Base-by-base conservation (phyloP, 2,888 invertebrate genomes). In the Meandrusa payeni region DNA sequence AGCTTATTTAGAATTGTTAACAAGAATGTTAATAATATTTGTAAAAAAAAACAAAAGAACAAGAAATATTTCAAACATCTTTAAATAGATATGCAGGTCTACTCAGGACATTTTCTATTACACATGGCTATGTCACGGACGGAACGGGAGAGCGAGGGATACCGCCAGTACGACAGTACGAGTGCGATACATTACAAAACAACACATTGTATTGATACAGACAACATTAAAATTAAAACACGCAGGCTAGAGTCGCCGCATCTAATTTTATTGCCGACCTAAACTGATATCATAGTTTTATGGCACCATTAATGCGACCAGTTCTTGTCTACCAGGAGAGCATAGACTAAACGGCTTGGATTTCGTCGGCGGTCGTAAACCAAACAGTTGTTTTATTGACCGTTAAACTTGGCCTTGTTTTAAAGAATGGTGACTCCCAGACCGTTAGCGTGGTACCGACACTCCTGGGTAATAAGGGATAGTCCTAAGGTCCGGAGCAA, bases 321-420 rank as follows among this genome's bases (percentile, higher is more conserved):
- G 23, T 29, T 2, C 6, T 10, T 27, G 9, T 20, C 9, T 33
- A 13, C 41, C 13, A 20, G 12, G 20, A 20, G 5, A n/a, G 1
- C 2, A 24, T 23, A 7, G 36, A 36, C 10, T 15, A 5, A 11
- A n/a, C 33, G 9, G 5, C 26, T 34, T 22, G 10, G 11, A 12
- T 29, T 31, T 31, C 23, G n/a, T n/a, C n/a, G 31, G 12, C 24
- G 44, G 4, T 44, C 38, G 27, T 38, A 38, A 44, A 44, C 9
- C 32, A 24, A 44, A 31, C 9, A 33, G 33, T 32, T 28, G 36
- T 42, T 38, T 44, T 38, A 38, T 44, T 26, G 33, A 2, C 9
- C 19, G 10, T 32, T 31, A 24, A 44, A 26, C 20, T 29, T 27
- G 27, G 13, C 15, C 44, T 32, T 23, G 38, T 36, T 32, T 33